Evolutionary conservation across 2,113 vertebrate species (phyloP).

Genomic region (Stegostoma tigrinum): DNA sequence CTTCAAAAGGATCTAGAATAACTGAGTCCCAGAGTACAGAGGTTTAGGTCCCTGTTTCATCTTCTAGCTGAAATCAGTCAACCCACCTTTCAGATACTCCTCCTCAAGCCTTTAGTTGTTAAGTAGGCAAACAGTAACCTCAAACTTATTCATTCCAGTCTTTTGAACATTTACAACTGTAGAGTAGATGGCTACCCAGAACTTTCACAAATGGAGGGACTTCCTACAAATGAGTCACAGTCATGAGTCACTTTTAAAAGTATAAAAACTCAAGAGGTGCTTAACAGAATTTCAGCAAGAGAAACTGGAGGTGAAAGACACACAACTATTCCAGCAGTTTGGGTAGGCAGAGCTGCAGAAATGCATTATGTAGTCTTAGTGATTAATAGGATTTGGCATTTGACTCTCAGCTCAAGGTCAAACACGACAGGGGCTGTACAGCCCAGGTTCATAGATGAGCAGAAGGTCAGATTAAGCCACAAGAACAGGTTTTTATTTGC

Average conservation of each 20-base stretch:
- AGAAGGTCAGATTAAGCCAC: neutral
- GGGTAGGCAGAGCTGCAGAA: neutral
- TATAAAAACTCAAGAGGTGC: neutral
- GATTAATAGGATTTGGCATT: neutral
- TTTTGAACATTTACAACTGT: neutral
- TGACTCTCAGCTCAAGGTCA: neutral
- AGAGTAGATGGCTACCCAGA: neutral
- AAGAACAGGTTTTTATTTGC: neutral
- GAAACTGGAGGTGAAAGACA: neutral
- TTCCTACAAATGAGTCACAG: neutral
- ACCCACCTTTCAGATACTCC: neutral
- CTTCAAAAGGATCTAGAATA: neutral
- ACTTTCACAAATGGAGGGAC: neutral
- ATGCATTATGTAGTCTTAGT: neutral
- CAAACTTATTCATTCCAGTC: neutral
- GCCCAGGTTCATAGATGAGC: neutral
- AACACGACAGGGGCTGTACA: neutral
- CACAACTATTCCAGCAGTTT: neutral
- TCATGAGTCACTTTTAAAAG: neutral
- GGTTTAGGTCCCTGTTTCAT: neutral
- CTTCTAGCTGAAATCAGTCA: neutral
- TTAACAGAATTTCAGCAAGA: neutral
- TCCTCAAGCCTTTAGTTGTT: neutral
- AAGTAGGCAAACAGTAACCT: neutral
- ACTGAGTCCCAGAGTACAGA: neutral